Evolutionary conservation across 1,140 invertebrate genomes (phyloP), one percentile per base, ranked within the genome.

Genomic region (Musca domestica): DNA sequence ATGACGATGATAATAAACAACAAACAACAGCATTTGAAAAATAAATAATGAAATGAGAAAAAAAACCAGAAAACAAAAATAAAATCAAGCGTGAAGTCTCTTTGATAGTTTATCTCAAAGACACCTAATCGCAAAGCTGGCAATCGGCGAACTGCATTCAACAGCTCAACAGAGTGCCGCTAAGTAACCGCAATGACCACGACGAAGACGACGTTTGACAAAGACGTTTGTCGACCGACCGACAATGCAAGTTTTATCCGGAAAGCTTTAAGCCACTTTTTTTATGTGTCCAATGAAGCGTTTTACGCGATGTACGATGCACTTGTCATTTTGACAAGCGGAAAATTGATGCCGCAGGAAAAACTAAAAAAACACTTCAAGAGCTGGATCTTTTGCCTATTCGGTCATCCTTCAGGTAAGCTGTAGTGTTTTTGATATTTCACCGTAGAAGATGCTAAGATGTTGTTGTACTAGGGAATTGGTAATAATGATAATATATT

Each of bases 291-390:
- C 56, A 61, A 34, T 41, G 56, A 61, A 34, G 56, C 56, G 20
- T 61, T 34, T 34, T 22, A 9, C 10, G 3, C 27, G 3, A 30
- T 30, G 27, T 30, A n/a, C 27, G 27, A 17, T 61, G 56, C 56
- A 61, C 56, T 61, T 61, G 56, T 61, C 56, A 61, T 61, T 61
- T 61, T 61, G 56, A 61, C 56, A 61, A 61, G 56, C 56, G 56
- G 56, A 61, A 61, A 61, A 61, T 61, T 61, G 56, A 17, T 61
- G 56, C 27, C 20, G n/a, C 56, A 61, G 12, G 10, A 34, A 58
- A 23, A 58, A 34, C n/a, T n/a, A n/a, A 25, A 12, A n/a, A n/a
- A n/a, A n/a, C n/a, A n/a, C n/a, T 23, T 54, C 48, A 41, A 41
- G 34, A 9, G 34, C 10, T 41, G 6, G 34, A 41, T 41, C 10